These are phyloP conservation scores for Vulpes lagopus DNA, from an alignment of 2,113 vertebrate species.

Conservation along the genomic window DNA sequence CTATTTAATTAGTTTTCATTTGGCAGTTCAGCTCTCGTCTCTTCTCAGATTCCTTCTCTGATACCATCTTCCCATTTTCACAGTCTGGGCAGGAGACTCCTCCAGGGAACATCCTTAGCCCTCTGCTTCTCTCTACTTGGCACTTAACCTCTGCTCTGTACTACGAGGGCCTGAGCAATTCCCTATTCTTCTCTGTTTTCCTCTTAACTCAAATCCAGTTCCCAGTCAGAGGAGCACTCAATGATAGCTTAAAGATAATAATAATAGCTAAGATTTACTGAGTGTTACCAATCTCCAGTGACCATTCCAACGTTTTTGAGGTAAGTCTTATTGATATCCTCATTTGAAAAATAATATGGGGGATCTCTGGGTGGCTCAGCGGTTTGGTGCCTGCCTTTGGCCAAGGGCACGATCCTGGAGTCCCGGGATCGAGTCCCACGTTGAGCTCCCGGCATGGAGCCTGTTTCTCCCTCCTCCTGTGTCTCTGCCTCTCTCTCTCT, in stretches of 20 bases:
- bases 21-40: background rate
- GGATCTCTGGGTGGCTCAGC: too few species aligned
- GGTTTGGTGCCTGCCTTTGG: too few species aligned
- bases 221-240: background rate
- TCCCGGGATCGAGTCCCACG: too few species aligned
- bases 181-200: background rate
- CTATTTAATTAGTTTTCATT: background rate
- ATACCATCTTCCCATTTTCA: background rate
- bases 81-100: background rate
- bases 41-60: background rate
- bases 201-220: background rate
- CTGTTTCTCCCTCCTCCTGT: too few species aligned
- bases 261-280: background rate
- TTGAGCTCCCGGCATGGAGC: too few species aligned
- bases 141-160: background rate
- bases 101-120: background rate
- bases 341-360: constrained; percentile 12
- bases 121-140: background rate
- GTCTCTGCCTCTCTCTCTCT: too few species aligned
- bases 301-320: background rate
- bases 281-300: background rate
- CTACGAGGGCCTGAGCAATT: background rate
- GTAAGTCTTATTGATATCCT: background rate
- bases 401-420: too few species aligned
- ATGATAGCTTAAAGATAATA: background rate